A percentile compares a stretch with the other conserved stretches of the same genome.
phyloP scores from a whole-genome alignment of 2,888 invertebrate species.

The Ennomos quercinarius region DNA sequence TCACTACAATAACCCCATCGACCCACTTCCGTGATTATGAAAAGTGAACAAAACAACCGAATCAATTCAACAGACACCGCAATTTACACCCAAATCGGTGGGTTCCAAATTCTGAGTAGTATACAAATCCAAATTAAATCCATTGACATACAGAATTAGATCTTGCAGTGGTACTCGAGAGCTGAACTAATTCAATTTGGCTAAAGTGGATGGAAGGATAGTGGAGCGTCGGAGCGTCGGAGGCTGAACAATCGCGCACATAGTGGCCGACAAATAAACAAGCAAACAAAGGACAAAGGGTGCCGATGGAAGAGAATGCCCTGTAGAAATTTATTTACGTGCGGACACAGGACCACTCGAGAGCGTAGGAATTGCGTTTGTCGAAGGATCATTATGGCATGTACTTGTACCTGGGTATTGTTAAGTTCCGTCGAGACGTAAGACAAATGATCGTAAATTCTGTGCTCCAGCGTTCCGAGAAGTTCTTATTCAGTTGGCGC shows the following conservation, averaged over 20 bases:
- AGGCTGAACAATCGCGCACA: conserved; percentile 65
- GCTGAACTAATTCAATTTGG: conserved; percentile 70
- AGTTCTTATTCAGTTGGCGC: conserved; percentile 3
- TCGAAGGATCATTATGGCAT: conserved; percentile 45
- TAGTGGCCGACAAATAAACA: conserved; percentile 54
- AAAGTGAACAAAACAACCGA: conserved; percentile 50
- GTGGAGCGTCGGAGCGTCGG: conserved; percentile 45
- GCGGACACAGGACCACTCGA: conserved; percentile 45
- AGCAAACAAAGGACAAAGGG: conserved; percentile 58
- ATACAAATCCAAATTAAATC: conserved; percentile 71
- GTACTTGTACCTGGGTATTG: conserved; percentile 25
- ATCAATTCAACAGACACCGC: conserved; percentile 41
- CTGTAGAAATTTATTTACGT: conserved; percentile 58
- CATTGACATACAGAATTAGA: conserved; percentile 75
- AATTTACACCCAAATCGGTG: conserved; percentile 11
- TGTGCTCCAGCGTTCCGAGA: background rate
- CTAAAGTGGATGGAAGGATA: conserved; percentile 61
- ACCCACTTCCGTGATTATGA: conserved; percentile 53
- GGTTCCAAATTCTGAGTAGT: conserved; percentile 13
- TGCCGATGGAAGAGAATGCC: conserved; percentile 51
- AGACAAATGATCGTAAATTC: conserved; percentile 20
- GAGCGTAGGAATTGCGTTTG: conserved; percentile 53
- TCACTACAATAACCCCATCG: conserved; percentile 46
- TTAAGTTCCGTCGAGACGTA: background rate
- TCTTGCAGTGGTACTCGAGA: conserved; percentile 54